Conservation (phyloP, 2,113 vertebrate genomes). For the Hippocampus zosterae region DNA sequence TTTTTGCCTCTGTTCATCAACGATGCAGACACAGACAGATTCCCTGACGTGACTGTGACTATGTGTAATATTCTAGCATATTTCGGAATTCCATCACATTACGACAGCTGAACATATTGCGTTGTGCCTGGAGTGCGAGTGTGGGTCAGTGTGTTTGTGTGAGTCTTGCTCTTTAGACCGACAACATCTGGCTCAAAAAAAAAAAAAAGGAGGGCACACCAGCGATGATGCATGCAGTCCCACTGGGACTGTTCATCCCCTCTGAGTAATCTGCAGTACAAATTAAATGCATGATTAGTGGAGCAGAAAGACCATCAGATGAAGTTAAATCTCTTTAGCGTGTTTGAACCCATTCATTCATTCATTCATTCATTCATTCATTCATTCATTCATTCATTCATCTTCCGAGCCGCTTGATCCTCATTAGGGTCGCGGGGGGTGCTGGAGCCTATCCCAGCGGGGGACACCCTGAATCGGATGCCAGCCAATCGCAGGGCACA, state of each 20-base stretch:
- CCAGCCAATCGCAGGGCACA: too few species aligned
- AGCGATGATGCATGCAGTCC: constrained; percentile 24
- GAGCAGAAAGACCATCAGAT: constrained; percentile 16
- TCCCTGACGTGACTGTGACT: background rate
- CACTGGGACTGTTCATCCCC: constrained; percentile 30
- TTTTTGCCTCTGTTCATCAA: background rate
- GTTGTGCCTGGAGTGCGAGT: background rate
- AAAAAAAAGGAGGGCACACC: constrained; percentile 30
- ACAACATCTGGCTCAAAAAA: constrained; percentile 49
- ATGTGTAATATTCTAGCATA: background rate
- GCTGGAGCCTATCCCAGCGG: too few species aligned
- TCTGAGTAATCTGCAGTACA: constrained; percentile 40
- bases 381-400: too few species aligned
- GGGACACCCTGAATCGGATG: too few species aligned
- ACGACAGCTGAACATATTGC: background rate
- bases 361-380: too few species aligned
- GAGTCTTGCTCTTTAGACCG: constrained; percentile 25
- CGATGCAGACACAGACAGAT: background rate
- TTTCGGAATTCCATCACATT: background rate
- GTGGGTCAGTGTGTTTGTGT: background rate
- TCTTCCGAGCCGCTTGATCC: too few species aligned
- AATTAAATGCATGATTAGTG: constrained; percentile 30
- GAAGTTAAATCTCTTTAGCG: constrained; percentile 27
- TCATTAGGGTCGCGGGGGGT: too few species aligned
- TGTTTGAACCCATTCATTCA: constrained; percentile 21